Conservation (phyloP, 1,140 invertebrate species). For the Zophobas morio region DNA sequence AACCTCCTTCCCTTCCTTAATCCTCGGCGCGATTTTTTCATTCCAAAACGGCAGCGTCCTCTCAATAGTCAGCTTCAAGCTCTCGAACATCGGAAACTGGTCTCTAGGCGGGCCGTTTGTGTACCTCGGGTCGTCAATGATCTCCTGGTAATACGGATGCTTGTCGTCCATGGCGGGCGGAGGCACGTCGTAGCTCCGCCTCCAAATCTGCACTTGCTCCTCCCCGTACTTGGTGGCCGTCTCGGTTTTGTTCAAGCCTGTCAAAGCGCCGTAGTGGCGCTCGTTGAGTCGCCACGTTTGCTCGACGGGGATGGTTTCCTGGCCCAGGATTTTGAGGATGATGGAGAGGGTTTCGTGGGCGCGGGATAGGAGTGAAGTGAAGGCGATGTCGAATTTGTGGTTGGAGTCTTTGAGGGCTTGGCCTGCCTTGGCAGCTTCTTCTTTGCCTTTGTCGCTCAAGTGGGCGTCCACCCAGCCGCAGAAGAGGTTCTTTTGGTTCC, state of each 20-base stretch:
- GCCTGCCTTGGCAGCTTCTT: slow-evolving; percentile 80
- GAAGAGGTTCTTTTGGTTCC: slow-evolving; percentile 75
- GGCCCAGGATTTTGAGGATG: slow-evolving; percentile 74
- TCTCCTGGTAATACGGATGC: slow-evolving; percentile 73
- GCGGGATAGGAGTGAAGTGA: slow-evolving; percentile 77
- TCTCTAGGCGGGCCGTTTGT: slow-evolving; percentile 65
- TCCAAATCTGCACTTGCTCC: slow-evolving; percentile 77
- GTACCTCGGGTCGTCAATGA: slow-evolving; percentile 71
- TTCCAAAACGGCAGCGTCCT: slow-evolving; percentile 79
- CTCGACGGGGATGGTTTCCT: slow-evolving; percentile 72
- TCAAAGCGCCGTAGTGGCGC: slow-evolving; percentile 81
- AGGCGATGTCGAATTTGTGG: slow-evolving; percentile 79
- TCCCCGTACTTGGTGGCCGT: slow-evolving; percentile 80
- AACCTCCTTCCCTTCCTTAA: slow-evolving; percentile 74
- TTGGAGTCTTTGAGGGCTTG: slow-evolving; percentile 79
- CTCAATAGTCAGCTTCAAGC: slow-evolving; percentile 76
- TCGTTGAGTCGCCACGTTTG: slow-evolving; percentile 82
- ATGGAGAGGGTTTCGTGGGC: slow-evolving; percentile 76
- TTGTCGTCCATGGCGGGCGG: slow-evolving; percentile 74
- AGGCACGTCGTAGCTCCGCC: slow-evolving; percentile 77
- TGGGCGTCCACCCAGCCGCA: slow-evolving; percentile 81
- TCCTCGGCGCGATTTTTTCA: slow-evolving; percentile 74
- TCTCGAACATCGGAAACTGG: slow-evolving; percentile 78
- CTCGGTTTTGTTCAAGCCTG: slow-evolving; percentile 80
- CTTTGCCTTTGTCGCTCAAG: slow-evolving; percentile 71